A percentile compares a stretch with the other conserved stretches of the same genome.
Conservation (phyloP, 2,113 vertebrate genomes). For the Nycticebus coucang region DNA sequence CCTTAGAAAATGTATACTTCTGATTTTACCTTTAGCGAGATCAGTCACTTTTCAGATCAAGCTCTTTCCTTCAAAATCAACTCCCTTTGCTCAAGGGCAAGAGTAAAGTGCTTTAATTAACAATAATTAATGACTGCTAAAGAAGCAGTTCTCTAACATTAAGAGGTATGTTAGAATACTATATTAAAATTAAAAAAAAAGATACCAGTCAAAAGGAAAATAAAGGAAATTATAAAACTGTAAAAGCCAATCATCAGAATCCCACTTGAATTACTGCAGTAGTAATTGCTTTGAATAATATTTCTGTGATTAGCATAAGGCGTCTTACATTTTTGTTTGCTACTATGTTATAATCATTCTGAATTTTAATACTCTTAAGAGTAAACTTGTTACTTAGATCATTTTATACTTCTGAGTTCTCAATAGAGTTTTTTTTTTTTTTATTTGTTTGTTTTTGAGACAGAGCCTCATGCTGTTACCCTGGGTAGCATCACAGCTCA, state of each 20-base stretch:
- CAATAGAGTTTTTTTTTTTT: neutral
- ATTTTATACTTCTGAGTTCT: neutral
- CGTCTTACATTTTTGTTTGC: neutral
- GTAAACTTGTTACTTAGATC: neutral
- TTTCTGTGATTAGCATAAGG: neutral
- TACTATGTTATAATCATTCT: neutral
- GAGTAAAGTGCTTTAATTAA: constrained; percentile 49
- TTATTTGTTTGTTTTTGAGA: no score
- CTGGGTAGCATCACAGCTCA: no score
- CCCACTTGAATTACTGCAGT: neutral
- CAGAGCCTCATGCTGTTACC: no score
- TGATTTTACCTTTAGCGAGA: neutral
- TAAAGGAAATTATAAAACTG: neutral
- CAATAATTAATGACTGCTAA: constrained; percentile 43
- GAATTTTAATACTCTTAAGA: neutral
- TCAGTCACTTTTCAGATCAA: constrained; percentile 32
- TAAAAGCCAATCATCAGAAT: neutral
- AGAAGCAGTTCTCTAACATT: neutral
- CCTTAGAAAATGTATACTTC: neutral
- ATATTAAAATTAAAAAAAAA: neutral
- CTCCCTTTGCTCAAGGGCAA: constrained; percentile 22
- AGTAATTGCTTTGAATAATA: neutral
- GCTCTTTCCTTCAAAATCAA: constrained; percentile 40
- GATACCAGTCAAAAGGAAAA: neutral
- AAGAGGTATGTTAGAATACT: neutral